Percentiles rank a stretch among this genome's conserved stretches.
These are phyloP conservation scores for Huso huso DNA, from an alignment of 2,797 vertebrate genomes.

Conservation along the genomic window DNA sequence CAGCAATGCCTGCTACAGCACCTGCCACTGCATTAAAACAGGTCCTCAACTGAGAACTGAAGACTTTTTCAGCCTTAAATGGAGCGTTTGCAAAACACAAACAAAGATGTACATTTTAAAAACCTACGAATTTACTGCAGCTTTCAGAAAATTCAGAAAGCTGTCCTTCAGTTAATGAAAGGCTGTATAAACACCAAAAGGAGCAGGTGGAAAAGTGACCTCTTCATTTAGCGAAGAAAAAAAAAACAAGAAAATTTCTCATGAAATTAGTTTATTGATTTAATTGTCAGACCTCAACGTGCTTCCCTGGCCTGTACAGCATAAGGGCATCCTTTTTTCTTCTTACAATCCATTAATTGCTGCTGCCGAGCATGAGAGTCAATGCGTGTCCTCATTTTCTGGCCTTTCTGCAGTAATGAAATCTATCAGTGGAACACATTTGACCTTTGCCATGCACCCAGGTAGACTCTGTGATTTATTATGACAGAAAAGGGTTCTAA, in stretches of 20 bases:
- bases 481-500: background rate
- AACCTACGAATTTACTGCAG: no score
- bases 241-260: conserved; percentile 33
- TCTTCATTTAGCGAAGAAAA: conserved; percentile 51
- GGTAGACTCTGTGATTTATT: background rate
- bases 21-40: no score
- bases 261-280: conserved; percentile 58
- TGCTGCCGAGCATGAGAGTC: background rate
- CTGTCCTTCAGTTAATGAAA: conserved; percentile 26
- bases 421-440: background rate
- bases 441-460: conserved; percentile 1
- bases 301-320: conserved; percentile 39
- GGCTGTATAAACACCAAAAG: conserved; percentile 63
- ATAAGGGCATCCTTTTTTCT: conserved; percentile 18
- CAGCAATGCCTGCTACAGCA: no score
- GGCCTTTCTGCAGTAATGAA: background rate
- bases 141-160: no score
- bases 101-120: no score
- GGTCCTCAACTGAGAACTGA: no score
- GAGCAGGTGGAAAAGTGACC: conserved; percentile 65
- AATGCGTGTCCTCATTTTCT: background rate
- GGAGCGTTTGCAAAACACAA: no score
- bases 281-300: conserved; percentile 43
- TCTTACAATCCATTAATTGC: background rate
- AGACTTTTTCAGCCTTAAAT: no score